Evolutionary conservation across 2,888 invertebrate species (phyloP).

Genomic region (Ceraclea dissimilis): DNA sequence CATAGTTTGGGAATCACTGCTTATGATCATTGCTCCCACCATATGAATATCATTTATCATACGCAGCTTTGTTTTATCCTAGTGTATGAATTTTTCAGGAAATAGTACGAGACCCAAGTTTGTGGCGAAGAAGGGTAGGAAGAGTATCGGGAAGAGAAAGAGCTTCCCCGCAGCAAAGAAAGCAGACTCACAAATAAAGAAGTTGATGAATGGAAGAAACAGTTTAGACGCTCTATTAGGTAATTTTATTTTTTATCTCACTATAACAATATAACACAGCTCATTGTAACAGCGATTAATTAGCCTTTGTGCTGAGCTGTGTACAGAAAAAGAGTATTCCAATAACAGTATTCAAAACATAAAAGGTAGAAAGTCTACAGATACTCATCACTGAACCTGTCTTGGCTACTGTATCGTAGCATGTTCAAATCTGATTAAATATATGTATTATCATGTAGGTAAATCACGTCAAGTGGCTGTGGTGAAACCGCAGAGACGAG

Average conservation of each 20-base stretch:
- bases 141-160: slow-evolving; percentile 17
- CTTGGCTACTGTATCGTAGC: no score
- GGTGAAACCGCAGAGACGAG: slow-evolving; percentile 41
- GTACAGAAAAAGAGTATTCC: no score
- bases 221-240: slow-evolving; percentile 16
- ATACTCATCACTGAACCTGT: no score
- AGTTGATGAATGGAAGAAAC: slow-evolving; percentile 13
- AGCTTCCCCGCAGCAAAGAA: slow-evolving; percentile 11
- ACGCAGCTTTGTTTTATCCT: no score
- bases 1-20: no score
- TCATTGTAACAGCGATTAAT: not conserved
- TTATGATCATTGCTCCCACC: no score
- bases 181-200: slow-evolving; percentile 11
- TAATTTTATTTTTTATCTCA: no score
- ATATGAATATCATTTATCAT: no score
- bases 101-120: slow-evolving; percentile 3
- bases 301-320: no score
- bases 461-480: slow-evolving; percentile 39
- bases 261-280: not conserved
- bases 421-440: no score
- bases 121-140: slow-evolving; percentile 16
- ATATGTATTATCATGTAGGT: not conserved
- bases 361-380: no score
- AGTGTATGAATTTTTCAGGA: not conserved
- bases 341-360: no score